phyloP scores from a whole-genome alignment of 1,140 invertebrate genomes.

The Heliothis virescens region DNA sequence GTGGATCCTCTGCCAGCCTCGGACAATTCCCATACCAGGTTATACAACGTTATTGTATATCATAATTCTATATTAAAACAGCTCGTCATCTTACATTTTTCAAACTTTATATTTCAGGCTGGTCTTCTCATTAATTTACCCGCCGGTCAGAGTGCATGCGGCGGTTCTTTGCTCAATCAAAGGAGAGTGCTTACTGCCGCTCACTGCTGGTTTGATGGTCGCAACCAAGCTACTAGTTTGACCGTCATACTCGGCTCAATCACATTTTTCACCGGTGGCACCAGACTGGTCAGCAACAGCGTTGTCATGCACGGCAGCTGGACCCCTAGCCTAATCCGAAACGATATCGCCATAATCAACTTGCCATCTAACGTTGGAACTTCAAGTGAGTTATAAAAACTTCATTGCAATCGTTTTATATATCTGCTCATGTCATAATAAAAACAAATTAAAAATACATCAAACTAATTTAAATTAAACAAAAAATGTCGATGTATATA shows the following conservation, averaged over 20 bases:
- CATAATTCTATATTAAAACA: neutral
- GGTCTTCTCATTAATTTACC: conserved; percentile 56
- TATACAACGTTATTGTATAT: too few relatives aligned
- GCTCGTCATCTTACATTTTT: too few relatives aligned
- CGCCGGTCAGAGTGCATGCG: conserved; percentile 55
- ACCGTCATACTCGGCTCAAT: conserved; percentile 61
- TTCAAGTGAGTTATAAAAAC: conserved; percentile 63
- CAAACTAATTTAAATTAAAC: neutral
- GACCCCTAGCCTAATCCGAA: conserved; percentile 44
- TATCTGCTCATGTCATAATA: too few relatives aligned
- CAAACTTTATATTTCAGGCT: conserved; percentile 50
- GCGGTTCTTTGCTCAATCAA: conserved; percentile 59
- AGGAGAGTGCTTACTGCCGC: conserved; percentile 65
- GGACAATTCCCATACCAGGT: conserved; percentile 66
- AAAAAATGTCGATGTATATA: neutral
- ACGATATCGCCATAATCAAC: conserved; percentile 67
- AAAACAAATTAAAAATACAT: too few relatives aligned
- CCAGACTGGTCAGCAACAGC: conserved; percentile 53
- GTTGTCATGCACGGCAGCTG: conserved; percentile 56
- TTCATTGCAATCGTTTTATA: too few relatives aligned
- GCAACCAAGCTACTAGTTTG: conserved; percentile 50
- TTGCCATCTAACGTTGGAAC: conserved; percentile 63
- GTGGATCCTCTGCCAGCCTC: conserved; percentile 53
- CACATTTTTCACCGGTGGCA: conserved; percentile 64
- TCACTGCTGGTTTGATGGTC: conserved; percentile 65